phyloP scores from a whole-genome alignment of 2,797 vertebrate genomes.

The Tenualosa ilisha region DNA sequence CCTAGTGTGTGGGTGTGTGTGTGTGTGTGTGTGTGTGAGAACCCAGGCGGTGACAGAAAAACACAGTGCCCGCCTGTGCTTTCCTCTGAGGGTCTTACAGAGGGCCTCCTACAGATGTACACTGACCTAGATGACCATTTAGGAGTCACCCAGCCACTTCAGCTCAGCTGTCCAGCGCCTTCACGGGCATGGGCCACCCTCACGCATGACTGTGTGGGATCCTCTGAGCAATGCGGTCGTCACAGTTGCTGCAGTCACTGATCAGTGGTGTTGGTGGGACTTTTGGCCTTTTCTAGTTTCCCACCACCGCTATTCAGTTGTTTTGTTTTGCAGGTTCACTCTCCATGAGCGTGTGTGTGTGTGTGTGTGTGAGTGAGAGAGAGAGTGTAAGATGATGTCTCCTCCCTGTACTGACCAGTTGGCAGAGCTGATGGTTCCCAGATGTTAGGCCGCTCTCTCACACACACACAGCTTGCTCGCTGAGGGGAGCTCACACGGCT shows the following conservation, averaged over 20 bases:
- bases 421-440: constrained; percentile 44
- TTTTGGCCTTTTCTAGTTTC: not conserved
- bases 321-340: not conserved
- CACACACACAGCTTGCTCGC: not conserved
- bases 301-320: not conserved
- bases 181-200: not conserved
- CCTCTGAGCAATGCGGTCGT: not conserved
- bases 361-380: not conserved
- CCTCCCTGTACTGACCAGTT: constrained; percentile 24
- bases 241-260: not conserved
- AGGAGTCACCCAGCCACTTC: not conserved
- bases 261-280: not conserved
- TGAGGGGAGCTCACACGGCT: not conserved
- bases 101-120: not conserved
- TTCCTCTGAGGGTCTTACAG: not conserved
- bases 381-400: not conserved
- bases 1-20: not conserved
- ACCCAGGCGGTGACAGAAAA: not conserved
- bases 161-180: constrained; percentile 17
- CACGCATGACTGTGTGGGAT: not conserved
- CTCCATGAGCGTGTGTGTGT: not conserved
- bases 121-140: not conserved
- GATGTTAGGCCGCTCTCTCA: constrained; percentile 39
- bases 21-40: not conserved
- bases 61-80: not conserved